Base-by-base conservation (phyloP, 2,113 vertebrate genomes). In the Cephalopterus ornatus region DNA sequence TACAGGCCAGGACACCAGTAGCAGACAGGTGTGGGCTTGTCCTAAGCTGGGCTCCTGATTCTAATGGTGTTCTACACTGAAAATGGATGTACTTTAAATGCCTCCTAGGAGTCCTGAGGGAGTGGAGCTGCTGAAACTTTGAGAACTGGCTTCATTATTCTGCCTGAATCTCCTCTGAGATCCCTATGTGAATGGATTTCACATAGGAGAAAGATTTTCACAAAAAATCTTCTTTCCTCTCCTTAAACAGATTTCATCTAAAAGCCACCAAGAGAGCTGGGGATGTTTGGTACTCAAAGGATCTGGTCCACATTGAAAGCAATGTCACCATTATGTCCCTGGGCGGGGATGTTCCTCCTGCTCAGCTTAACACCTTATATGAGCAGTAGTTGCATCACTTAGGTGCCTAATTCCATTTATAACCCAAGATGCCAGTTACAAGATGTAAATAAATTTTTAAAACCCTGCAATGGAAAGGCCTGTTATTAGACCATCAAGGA, bases 371-470 rank as follows among this genome's bases (percentile, higher is more conserved):
- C 66, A 30, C 27, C 58, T 56, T 6, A 0, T 11, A 5, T 52
- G 71, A 70, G 30, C 61, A 82, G 78, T 62, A 80, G 46, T n/a
- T 35, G 53, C 47, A 76, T 85, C 78, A 72, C 67, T 94, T 80
- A 37, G 18, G 27, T 72, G 56, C 68, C 55, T 91, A 86, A 88
- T 86, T 35, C 71, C 32, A n/a, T 89, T 95, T 81, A 85, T 71
- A 92, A 76, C 67, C 75, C 1, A 3, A 76, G 46, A 85, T 66
- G 56, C n/a, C 55, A 49, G 42, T 53, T 82, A 61, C 30, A 87
- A 87, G 35, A 85, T 65, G 62, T 26, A 63, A 90, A 47, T 94
- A 95, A 86, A 93, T 90, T 80, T 92, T 28, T 5, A 59, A 95
- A 76, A 7, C 30, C 15, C 16, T 66, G 12, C 21, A 58, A 53